Conservation (phyloP, 2,888 invertebrate genomes). For the Volucella inflata region DNA sequence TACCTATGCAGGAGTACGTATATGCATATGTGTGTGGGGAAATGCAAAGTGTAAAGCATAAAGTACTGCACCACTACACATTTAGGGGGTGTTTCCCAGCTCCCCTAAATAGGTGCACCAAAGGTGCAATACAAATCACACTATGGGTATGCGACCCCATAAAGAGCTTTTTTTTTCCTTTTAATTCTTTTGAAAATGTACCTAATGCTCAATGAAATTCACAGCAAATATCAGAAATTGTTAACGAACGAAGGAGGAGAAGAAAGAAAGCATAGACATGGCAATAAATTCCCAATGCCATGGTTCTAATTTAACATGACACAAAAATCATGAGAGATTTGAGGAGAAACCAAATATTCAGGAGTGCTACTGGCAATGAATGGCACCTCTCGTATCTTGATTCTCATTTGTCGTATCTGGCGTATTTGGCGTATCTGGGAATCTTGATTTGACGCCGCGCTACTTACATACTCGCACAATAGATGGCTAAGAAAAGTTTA, state of each 20-base stretch:
- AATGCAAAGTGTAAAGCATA: conserved; percentile 17
- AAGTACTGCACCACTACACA: conserved; percentile 51
- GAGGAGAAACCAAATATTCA: conserved; percentile 64
- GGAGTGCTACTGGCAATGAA: conserved; percentile 24
- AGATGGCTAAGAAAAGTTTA: conserved; percentile 49
- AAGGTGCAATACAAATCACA: conserved; percentile 61
- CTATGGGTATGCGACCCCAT: conserved; percentile 26
- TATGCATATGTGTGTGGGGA: conserved; percentile 1
- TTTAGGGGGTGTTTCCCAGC: conserved; percentile 66
- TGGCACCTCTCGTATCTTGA: not conserved
- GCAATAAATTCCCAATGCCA: conserved; percentile 64
- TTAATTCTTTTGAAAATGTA: conserved; percentile 3
- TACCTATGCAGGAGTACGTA: too few relatives aligned
- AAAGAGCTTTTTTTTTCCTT: conserved; percentile 56
- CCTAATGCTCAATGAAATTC: conserved; percentile 2
- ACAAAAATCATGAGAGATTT: conserved; percentile 31
- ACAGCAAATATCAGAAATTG: conserved; percentile 1
- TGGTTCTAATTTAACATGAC: conserved; percentile 65
- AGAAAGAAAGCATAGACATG: conserved; percentile 10
- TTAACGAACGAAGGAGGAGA: conserved; percentile 39
- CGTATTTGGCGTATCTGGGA: too few relatives aligned
- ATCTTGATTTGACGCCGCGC: conserved; percentile 4
- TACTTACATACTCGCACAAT: conserved; percentile 39
- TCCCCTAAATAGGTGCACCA: conserved; percentile 63
- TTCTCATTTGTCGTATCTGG: not conserved